Percentiles rank a stretch among this genome's conserved stretches.
These are phyloP conservation scores for Oncopeltus fasciatus DNA, from an alignment of 1,140 invertebrate genomes.

Conservation along the genomic window DNA sequence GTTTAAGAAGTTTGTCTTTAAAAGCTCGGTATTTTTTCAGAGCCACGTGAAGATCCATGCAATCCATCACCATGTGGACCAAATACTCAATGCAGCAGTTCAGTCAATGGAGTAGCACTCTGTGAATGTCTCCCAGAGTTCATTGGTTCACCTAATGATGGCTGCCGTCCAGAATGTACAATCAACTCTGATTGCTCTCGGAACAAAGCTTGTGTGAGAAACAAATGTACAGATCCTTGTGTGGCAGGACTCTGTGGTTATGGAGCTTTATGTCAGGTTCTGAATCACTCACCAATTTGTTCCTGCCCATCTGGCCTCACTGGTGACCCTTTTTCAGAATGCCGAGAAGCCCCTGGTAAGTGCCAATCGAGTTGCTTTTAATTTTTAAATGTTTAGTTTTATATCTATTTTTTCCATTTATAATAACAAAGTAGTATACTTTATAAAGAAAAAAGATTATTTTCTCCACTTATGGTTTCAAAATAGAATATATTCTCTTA, in stretches of 20 bases:
- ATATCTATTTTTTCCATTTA: too few species aligned
- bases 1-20: too few species aligned
- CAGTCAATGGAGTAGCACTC: slow-evolving; percentile 39
- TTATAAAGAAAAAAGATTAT: too few species aligned
- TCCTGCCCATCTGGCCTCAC: slow-evolving; percentile 50
- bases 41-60: slow-evolving; percentile 45
- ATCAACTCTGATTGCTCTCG: slow-evolving; percentile 57
- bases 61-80: slow-evolving; percentile 56
- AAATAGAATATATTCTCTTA: too few species aligned
- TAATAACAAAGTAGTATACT: too few species aligned
- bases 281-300: slow-evolving; percentile 68
- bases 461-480: too few species aligned
- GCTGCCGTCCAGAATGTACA: slow-evolving; percentile 58
- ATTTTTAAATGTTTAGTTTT: too few species aligned
- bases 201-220: slow-evolving; percentile 55
- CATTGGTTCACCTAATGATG: slow-evolving; percentile 39
- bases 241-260: slow-evolving; percentile 48
- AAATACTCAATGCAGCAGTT: slow-evolving; percentile 48
- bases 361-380: too few species aligned
- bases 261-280: slow-evolving; percentile 47
- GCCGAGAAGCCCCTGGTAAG: slow-evolving; percentile 37
- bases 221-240: slow-evolving; percentile 60
- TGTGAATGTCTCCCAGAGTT: slow-evolving; percentile 58
- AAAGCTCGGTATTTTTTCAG: too few species aligned
- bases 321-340: slow-evolving; percentile 63